Evolutionary conservation across 2,888 invertebrate genomes (phyloP).

Genomic region (Pristionchus entomophagus): DNA sequence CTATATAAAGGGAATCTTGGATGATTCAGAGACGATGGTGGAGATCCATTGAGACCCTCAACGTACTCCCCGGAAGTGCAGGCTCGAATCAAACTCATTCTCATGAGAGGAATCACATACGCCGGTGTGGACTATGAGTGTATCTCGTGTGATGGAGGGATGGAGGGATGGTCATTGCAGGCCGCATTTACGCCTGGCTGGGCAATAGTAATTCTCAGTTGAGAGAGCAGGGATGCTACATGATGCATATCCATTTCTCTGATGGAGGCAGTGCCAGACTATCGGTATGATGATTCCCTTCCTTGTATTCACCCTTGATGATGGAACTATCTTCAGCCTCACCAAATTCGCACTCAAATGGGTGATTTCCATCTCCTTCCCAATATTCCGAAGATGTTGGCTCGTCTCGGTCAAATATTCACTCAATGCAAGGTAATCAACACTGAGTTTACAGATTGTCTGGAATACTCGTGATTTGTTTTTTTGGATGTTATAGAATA

Average conservation of each 20-base stretch:
- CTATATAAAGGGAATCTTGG: not conserved
- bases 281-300: not conserved
- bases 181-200: constrained; percentile 64
- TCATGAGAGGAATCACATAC: not conserved
- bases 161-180: constrained; percentile 48
- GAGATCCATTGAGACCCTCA: not conserved
- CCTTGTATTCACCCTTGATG: not conserved
- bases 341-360: not conserved
- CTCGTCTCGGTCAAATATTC: constrained; percentile 76
- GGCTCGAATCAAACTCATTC: not conserved
- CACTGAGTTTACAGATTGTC: not conserved
- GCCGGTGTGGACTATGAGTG: not conserved
- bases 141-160: not conserved
- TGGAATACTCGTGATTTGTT: not conserved
- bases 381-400: constrained; percentile 76
- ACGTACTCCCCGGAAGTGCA: not conserved
- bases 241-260: constrained; percentile 47
- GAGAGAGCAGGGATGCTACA: constrained; percentile 74
- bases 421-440: constrained; percentile 66
- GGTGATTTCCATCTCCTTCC: constrained; percentile 66
- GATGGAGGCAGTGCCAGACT: not conserved
- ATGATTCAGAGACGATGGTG: not conserved
- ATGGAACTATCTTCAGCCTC: constrained; percentile 51
- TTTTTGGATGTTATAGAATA: not conserved
- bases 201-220: constrained; percentile 75